phyloP scores from a whole-genome alignment of 2,113 vertebrate species.

The Colius striatus region DNA sequence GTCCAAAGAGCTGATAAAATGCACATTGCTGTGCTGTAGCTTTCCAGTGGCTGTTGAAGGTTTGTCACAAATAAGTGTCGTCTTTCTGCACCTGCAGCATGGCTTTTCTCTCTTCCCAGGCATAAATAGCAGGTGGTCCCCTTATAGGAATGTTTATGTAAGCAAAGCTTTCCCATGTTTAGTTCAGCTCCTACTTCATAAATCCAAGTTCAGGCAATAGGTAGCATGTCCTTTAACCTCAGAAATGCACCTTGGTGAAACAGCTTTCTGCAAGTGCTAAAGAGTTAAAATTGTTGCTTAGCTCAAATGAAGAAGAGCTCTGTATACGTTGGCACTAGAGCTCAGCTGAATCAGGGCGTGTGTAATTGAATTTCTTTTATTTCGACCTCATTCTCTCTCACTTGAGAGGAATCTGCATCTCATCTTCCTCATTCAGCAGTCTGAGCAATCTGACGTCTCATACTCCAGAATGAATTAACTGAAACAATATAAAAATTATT shows the following conservation, averaged over 20 bases:
- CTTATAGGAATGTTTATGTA: background rate
- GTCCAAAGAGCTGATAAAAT: slow-evolving; percentile 10
- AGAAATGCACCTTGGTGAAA: background rate
- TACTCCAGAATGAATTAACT: background rate
- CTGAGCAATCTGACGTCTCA: background rate
- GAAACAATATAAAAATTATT: background rate
- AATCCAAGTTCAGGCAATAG: background rate
- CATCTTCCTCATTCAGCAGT: background rate
- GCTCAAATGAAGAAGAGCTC: background rate
- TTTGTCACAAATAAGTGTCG: background rate
- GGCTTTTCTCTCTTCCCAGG: slow-evolving; percentile 21
- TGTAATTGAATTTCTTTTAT: background rate
- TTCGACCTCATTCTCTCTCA: background rate
- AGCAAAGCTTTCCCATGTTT: background rate
- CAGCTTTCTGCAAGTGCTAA: background rate
- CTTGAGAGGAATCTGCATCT: background rate
- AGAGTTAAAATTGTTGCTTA: background rate
- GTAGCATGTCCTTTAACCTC: background rate
- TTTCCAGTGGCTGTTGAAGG: slow-evolving; percentile 29
- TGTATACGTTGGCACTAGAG: background rate
- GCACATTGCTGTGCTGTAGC: background rate
- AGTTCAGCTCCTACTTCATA: background rate
- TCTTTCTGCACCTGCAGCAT: slow-evolving; percentile 18
- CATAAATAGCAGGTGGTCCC: slow-evolving; percentile 29
- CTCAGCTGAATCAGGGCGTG: background rate